Base-by-base conservation (phyloP, 1,140 invertebrate species). In the Araneus ventricosus region DNA sequence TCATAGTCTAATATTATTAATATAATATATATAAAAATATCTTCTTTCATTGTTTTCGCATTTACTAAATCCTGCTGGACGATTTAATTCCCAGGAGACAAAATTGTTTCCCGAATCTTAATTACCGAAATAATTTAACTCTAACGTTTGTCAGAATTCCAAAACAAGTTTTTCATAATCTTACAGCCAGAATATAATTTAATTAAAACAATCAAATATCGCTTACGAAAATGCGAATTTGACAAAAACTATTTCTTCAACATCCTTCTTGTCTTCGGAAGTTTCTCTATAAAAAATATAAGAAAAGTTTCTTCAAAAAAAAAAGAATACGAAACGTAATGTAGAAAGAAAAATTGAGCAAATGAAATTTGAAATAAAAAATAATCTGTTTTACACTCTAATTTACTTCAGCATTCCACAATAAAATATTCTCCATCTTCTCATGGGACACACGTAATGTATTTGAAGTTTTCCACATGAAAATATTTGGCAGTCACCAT, bases 381-480 rank as follows among this genome's bases (percentile, higher is more conserved):
- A n/a, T n/a, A n/a, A n/a, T n/a, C n/a, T 5, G 1, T 63, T 80
- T 24, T 52, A 52, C 24, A 10, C n/a, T 67, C 6, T 22, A 27
- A 63, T 79, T 41, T 63, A 93, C 91, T 41, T 93, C 10, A 93
- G 17, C 22, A 88, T 59, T 37, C 91, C 91, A 27, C 82, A 86
- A 37, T 61, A 93, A n/a, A 79, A 39, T 75, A 93, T 80, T 27
- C 91, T 87, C 91, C 91, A 93, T 61, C 67, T 75, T 22, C 91
- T 93, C 91, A 93, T 93, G 0, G 91, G 91, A 14, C 22, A 34
- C 10, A 59, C 17, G 20, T 87, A 93, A 45, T 75, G 37, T 84
- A 88, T 88, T 67, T 88, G 61, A 8, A 93, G 41, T 17, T 59
- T 41, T 17, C 91, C 91, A 61, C 84, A 93, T 0, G 84, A 39